These are phyloP conservation scores for Scatophagus argus DNA, from an alignment of 2,113 vertebrate species.

Conservation along the genomic window DNA sequence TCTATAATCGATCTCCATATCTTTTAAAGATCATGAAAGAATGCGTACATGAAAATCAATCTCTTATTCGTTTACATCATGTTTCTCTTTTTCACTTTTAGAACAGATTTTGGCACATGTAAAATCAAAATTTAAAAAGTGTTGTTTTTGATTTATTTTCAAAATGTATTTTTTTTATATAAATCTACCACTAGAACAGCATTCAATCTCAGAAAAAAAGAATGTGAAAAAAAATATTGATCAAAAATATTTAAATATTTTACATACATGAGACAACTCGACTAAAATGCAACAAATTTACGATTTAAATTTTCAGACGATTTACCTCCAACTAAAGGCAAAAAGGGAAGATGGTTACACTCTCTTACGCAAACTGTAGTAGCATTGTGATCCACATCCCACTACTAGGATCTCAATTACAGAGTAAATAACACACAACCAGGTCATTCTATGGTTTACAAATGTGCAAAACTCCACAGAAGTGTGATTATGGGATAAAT, in stretches of 20 bases:
- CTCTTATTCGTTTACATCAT: constrained; percentile 87
- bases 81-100: constrained; percentile 85
- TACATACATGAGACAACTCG: constrained; percentile 86
- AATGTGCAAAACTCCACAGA: constrained; percentile 74
- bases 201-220: constrained; percentile 87
- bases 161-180: constrained; percentile 83
- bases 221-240: constrained; percentile 67
- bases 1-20: constrained; percentile 89
- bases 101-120: constrained; percentile 92
- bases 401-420: constrained; percentile 60
- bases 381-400: constrained; percentile 54
- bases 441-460: constrained; percentile 68
- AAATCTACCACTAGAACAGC: constrained; percentile 93
- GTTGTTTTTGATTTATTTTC: constrained; percentile 80
- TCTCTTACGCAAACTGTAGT: constrained; percentile 44
- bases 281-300: constrained; percentile 89
- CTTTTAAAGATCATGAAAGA: constrained; percentile 94
- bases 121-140: constrained; percentile 89
- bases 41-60: constrained; percentile 93
- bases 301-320: constrained; percentile 88
- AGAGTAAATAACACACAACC: constrained; percentile 56
- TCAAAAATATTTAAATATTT: constrained; percentile 80
- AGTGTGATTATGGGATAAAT: constrained; percentile 42
- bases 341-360: constrained; percentile 62
- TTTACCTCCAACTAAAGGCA: constrained; percentile 72